Base-by-base conservation (phyloP, 2,797 vertebrate genomes). In the Harpagifer antarcticus region DNA sequence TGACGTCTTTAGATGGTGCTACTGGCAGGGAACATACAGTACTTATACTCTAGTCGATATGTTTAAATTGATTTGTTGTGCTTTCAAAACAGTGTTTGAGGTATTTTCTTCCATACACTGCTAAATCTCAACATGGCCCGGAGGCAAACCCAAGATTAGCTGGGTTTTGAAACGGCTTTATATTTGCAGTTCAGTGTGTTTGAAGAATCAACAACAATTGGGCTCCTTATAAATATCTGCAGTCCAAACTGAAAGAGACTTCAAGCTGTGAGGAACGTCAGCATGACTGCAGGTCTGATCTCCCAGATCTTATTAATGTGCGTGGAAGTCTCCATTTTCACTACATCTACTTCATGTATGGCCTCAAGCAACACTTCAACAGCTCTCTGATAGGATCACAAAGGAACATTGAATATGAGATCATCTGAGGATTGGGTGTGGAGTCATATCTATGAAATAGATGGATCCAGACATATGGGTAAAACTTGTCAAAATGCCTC, bases 191-290 rank as follows among this genome's bases (percentile, higher is more conserved):
- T 82, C 72, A 78, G 60, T 72, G 63, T 72, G 85, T 91, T 90
- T 93, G 86, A 93, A 92, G 90, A 89, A 82, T 84, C 83, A 68
- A 76, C 84, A 86, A 87, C 76, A 75, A 77, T 74, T 58, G 23
- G 14, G 58, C 33, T 64, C 68, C 63, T 55, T 53, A 66, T 64
- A 82, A 76, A 74, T 81, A 78, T 78, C 49, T 68, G 66, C 62
- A 44, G 63, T 44, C 47, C 71, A 75, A 50, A 72, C 64, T 55
- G 50, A 16, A 61, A 57, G 60, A 80, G 69, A 85, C 86, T 78
- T 92, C 82, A 90, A 87, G 89, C 77, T n/a, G 62, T 49, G 33
- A 31, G 10, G 55, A 75, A 57, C 54, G 37, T 84, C 79, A 83
- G 72, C 63, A 47, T 63, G 75, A 66, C 37, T 15, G 20, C 68